Evolutionary conservation across 2,888 invertebrate genomes (phyloP).

Genomic region (Marasmarcha lunaedactyla): DNA sequence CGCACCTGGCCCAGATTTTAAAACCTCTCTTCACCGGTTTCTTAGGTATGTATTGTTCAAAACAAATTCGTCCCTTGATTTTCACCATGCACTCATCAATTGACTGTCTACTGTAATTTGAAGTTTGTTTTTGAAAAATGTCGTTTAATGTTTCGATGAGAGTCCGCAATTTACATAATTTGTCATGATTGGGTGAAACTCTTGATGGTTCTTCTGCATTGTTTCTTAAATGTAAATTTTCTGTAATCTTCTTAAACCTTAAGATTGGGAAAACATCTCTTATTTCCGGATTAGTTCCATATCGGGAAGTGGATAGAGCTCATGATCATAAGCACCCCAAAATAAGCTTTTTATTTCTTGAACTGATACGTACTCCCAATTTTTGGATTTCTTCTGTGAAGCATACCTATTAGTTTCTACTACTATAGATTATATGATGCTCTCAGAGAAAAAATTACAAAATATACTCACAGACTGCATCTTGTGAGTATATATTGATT

Average conservation of each 20-base stretch:
- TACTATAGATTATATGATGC: too few relatives aligned
- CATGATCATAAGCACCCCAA: too few relatives aligned
- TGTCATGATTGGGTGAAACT: slow-evolving; percentile 5
- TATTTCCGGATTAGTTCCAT: too few relatives aligned
- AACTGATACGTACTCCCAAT: too few relatives aligned
- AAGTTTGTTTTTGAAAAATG: slow-evolving; percentile 1
- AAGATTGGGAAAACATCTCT: slow-evolving; percentile 12
- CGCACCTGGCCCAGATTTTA: slow-evolving; percentile 10
- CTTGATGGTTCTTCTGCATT: slow-evolving; percentile 15
- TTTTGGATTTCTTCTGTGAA: too few relatives aligned
- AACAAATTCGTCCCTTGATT: slow-evolving; percentile 11
- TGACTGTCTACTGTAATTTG: slow-evolving; percentile 9
- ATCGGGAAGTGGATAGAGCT: too few relatives aligned
- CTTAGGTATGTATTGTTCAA: slow-evolving; percentile 16
- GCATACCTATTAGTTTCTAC: too few relatives aligned
- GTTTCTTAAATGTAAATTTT: slow-evolving; percentile 19
- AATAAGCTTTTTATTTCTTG: too few relatives aligned
- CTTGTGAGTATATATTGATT: too few relatives aligned
- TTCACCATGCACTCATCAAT: slow-evolving; percentile 16
- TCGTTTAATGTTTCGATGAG: slow-evolving; percentile 1
- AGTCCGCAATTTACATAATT: slow-evolving; percentile 7
- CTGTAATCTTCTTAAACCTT: slow-evolving; percentile 19
- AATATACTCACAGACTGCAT: too few relatives aligned
- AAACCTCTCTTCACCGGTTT: slow-evolving; percentile 14
- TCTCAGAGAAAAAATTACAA: too few relatives aligned